Evolutionary conservation across 2,888 invertebrate species (phyloP).

Genomic region (Leucoma salicis): DNA sequence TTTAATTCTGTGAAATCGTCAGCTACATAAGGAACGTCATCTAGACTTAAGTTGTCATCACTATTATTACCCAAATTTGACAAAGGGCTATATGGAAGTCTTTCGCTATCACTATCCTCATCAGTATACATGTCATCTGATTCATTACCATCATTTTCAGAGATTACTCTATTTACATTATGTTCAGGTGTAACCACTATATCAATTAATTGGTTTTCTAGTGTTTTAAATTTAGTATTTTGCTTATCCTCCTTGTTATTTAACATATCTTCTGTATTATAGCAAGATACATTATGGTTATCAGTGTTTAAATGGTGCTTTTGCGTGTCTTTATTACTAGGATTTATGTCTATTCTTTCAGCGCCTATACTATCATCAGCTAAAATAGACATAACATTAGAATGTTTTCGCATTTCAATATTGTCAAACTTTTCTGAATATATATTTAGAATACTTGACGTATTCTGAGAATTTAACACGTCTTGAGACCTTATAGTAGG

Average conservation of each 20-base stretch:
- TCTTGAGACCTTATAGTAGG: not conserved
- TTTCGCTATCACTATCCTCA: conserved; percentile 32
- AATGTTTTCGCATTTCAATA: not conserved
- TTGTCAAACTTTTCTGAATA: not conserved
- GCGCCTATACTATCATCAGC: not conserved
- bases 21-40: conserved; percentile 5
- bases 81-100: conserved; percentile 29
- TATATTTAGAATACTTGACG: not conserved
- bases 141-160: not conserved
- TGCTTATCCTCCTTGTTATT: not conserved
- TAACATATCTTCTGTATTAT: not conserved
- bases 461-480: not conserved
- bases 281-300: not conserved
- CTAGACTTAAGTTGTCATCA: conserved; percentile 11
- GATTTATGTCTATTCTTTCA: not conserved
- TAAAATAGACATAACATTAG: not conserved
- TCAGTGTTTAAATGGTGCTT: not conserved
- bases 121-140: conserved; percentile 5
- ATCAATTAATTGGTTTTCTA: not conserved
- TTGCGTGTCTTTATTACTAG: not conserved
- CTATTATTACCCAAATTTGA: conserved; percentile 15
- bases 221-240: not conserved
- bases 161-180: not conserved
- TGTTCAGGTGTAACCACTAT: not conserved
- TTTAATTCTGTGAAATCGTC: not conserved